Base-by-base conservation (phyloP, 2,113 vertebrate species). In the Takifugu flavidus region DNA sequence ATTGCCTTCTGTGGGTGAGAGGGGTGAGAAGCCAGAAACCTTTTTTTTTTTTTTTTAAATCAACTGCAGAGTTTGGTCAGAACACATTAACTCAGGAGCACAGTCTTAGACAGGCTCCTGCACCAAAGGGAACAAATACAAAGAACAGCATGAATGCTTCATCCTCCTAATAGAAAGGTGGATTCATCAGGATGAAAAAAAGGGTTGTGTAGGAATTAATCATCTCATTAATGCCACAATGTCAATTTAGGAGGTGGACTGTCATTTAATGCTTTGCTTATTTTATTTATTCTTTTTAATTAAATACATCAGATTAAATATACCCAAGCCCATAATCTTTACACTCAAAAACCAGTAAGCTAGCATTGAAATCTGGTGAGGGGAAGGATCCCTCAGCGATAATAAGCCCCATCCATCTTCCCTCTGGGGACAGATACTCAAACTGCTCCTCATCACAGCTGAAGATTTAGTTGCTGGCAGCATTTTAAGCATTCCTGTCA, bases 1-100 rank as follows among this genome's bases (percentile, higher is more conserved):
- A 83, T 77, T 78, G 56, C 44, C 31, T 78, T 70, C 28, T 25
- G 11, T 4, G 20, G 28, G 14, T 71, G 55, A 72, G 62, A 64
- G 2, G 11, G 29, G 29, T 31, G 29, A 39, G 34, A 39, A 55
- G 60, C 64, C 53, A 57, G 52, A 56, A 66, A 65, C 53, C 4
- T 39, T 39, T 11, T 39, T 10, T 39, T 45, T 45, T 14, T 15
- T 45, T 13, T 15, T 45, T 10, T 44, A 44, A 67, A 73, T 62
- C 4, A 62, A 6, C 31, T 39, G 34, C 31, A 34, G 53, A 51
- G 20, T 70, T 67, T 53, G 39, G 56, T 42, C 26, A 5, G 8
- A 61, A 46, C 62, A 50, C 57, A 59, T 14, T 60, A 67, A 53
- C 29, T 65, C 76, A 47, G 72, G 47, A 3, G 1, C 13, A 44